Evolutionary conservation across 2,888 invertebrate genomes (phyloP).

Genomic region (Drepana falcataria): DNA sequence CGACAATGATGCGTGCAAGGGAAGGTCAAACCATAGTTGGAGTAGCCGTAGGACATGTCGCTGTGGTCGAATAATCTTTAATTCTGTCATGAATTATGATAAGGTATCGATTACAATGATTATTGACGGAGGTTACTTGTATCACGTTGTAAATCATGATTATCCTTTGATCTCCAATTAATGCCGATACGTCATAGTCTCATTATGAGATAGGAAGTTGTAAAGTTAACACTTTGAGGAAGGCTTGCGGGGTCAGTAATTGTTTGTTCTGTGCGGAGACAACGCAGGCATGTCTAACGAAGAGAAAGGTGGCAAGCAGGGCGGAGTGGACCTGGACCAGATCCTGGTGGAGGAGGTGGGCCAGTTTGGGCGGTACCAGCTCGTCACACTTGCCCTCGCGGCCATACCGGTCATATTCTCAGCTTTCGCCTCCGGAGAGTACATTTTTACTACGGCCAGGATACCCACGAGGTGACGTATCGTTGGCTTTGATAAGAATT

Average conservation of each 20-base stretch:
- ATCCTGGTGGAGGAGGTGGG: slow-evolving; percentile 51
- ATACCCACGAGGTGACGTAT: slow-evolving; percentile 43
- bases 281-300: slow-evolving; percentile 25
- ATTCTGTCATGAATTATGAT: background rate
- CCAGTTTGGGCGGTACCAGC: slow-evolving; percentile 49
- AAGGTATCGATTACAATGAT: background rate
- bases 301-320: slow-evolving; percentile 30
- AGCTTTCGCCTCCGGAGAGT: slow-evolving; percentile 43
- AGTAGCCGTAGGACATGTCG: too few species aligned
- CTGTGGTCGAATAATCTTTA: background rate
- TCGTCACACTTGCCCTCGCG: slow-evolving; percentile 29
- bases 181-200: background rate
- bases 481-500: background rate
- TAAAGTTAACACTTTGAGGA: background rate
- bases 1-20: too few species aligned
- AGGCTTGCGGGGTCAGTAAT: background rate
- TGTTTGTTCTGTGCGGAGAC: background rate
- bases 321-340: slow-evolving; percentile 48
- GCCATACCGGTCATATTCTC: slow-evolving; percentile 41
- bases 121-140: background rate
- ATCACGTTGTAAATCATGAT: background rate
- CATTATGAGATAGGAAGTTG: background rate
- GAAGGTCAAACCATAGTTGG: too few species aligned
- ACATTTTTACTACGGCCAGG: slow-evolving; percentile 50
- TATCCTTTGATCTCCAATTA: background rate